phyloP scores from a whole-genome alignment of 2,797 vertebrate species.

The Enteromius thamalakanensis region DNA sequence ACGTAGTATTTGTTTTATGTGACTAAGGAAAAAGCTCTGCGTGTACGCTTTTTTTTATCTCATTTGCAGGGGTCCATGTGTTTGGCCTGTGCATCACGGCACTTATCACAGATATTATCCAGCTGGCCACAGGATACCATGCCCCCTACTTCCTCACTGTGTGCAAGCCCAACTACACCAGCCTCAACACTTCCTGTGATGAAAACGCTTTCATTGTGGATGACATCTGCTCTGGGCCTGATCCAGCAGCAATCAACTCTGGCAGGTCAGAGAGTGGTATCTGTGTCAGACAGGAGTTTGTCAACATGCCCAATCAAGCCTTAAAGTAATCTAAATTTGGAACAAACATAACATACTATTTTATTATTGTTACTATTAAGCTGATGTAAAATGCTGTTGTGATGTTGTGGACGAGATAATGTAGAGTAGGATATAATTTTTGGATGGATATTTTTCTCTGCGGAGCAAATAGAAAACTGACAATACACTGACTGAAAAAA shows the following conservation, averaged over 20 bases:
- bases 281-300: neutral
- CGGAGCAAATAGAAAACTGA: neutral
- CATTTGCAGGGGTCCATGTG: constrained; percentile 86
- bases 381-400: neutral
- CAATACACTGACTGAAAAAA: neutral
- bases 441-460: neutral
- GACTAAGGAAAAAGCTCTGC: neutral
- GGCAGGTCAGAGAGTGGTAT: constrained; percentile 82
- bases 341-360: neutral
- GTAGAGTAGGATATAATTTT: neutral
- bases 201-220: constrained; percentile 92
- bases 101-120: constrained; percentile 96
- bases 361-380: neutral
- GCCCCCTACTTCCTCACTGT: constrained; percentile 97
- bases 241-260: constrained; percentile 86
- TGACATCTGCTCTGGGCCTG: constrained; percentile 92
- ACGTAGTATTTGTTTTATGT: neutral
- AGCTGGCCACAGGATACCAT: constrained; percentile 94
- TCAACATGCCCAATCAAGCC: neutral
- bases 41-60: neutral
- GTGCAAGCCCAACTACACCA: constrained; percentile 97
- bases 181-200: constrained; percentile 90
- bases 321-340: neutral
- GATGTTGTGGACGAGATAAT: neutral
- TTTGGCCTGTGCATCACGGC: constrained; percentile 97